phyloP scores from a whole-genome alignment of 2,113 vertebrate species.

The Mugil cephalus region DNA sequence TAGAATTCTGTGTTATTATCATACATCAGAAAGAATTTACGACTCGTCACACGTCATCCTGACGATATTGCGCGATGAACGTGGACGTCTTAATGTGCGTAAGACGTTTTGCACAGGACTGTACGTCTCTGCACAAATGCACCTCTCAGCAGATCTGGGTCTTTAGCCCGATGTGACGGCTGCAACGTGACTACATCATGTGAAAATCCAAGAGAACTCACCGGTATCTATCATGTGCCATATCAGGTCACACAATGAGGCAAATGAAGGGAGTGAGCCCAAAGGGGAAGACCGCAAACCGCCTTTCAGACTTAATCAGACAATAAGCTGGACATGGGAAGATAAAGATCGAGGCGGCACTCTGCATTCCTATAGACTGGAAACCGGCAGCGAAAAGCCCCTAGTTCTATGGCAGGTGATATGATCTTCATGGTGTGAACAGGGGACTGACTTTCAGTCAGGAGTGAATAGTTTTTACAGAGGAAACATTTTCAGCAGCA shows the following conservation, averaged over 20 bases:
- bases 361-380: slow-evolving; percentile 44
- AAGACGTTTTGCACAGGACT: not conserved
- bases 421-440: slow-evolving; percentile 27
- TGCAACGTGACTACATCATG: slow-evolving; percentile 51
- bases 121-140: not conserved
- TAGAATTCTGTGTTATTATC: no score
- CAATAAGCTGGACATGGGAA: slow-evolving; percentile 70
- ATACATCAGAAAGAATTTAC: not conserved
- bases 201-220: slow-evolving; percentile 65
- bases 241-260: slow-evolving; percentile 68
- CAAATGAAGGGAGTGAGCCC: slow-evolving; percentile 50
- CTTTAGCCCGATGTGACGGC: slow-evolving; percentile 10
- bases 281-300: slow-evolving; percentile 59
- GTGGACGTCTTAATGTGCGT: slow-evolving; percentile 2
- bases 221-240: slow-evolving; percentile 53
- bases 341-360: slow-evolving; percentile 61
- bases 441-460: slow-evolving; percentile 1
- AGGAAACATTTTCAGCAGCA: slow-evolving; percentile 6
- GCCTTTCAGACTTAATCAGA: slow-evolving; percentile 64
- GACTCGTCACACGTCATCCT: not conserved
- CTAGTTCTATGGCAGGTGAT: slow-evolving; percentile 18
- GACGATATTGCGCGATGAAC: not conserved
- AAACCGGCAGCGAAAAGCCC: slow-evolving; percentile 45
- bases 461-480: not conserved
- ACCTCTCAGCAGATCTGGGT: slow-evolving; percentile 10